phyloP scores from a whole-genome alignment of 2,797 vertebrate species.

The Pachyuromys duprasi region DNA sequence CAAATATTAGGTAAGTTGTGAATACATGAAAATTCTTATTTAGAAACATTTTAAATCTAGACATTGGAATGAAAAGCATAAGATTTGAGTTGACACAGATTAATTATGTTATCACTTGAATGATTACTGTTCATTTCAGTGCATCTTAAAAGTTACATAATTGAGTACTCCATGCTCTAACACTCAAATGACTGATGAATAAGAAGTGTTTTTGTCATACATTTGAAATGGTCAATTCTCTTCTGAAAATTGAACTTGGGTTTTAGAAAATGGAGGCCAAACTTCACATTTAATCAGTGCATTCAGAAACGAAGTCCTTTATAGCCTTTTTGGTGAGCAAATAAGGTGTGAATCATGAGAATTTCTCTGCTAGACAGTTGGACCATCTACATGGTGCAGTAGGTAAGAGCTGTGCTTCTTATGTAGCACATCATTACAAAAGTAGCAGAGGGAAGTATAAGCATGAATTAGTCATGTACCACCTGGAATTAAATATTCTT shows the following conservation, averaged over 20 bases:
- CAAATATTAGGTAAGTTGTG: neutral
- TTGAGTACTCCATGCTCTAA: neutral
- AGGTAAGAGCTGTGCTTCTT: neutral
- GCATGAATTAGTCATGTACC: neutral
- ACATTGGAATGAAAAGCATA: neutral
- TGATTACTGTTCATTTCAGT: neutral
- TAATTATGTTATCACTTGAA: neutral
- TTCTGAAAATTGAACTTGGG: neutral
- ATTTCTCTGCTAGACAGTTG: neutral
- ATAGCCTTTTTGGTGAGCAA: neutral
- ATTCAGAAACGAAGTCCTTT: neutral
- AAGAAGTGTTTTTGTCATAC: neutral
- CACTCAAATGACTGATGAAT: neutral
- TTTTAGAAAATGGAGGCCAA: neutral
- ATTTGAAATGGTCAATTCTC: neutral
- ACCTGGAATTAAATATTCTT: neutral
- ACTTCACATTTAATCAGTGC: neutral
- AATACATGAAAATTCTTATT: neutral
- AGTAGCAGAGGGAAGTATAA: neutral
- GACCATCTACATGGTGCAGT: neutral
- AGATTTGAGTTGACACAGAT: neutral
- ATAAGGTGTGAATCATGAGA: accelerated
- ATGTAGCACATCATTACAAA: neutral
- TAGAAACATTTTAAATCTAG: neutral
- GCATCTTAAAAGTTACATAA: neutral